phyloP scores from a whole-genome alignment of 2,888 invertebrate genomes.

The Drosophila mayaguana region DNA sequence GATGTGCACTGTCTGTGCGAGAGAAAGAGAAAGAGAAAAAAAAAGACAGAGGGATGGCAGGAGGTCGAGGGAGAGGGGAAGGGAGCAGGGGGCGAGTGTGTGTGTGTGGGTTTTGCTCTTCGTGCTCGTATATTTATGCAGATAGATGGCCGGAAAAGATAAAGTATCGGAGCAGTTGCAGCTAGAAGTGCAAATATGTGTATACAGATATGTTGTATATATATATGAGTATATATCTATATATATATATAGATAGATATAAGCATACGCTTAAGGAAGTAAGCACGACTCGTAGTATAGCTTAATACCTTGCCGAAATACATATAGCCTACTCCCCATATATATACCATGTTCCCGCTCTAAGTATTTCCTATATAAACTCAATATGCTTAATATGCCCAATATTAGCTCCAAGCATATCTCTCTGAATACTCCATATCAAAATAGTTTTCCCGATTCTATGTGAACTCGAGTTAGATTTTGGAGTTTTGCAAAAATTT shows the following conservation, averaged over 20 bases:
- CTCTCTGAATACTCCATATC: too few relatives aligned
- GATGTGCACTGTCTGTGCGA: constrained; percentile 11
- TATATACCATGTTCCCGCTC: too few relatives aligned
- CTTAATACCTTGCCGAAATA: too few relatives aligned
- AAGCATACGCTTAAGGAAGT: not conserved
- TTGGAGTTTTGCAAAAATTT: not conserved
- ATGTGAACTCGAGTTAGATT: not conserved
- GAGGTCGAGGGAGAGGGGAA: not conserved
- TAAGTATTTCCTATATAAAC: too few relatives aligned
- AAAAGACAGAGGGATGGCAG: too few relatives aligned
- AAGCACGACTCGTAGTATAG: constrained; percentile 3
- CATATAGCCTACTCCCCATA: too few relatives aligned
- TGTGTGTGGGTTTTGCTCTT: constrained; percentile 20
- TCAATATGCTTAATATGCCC: too few relatives aligned
- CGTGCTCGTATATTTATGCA: constrained; percentile 72
- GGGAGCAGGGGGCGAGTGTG: constrained; percentile 8
- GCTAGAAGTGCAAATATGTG: constrained; percentile 52
- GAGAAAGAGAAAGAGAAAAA: not conserved
- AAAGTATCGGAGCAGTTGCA: constrained; percentile 62
- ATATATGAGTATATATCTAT: not conserved
- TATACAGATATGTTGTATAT: not conserved
- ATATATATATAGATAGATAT: not conserved
- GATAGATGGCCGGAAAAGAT: constrained; percentile 82
- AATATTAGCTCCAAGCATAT: too few relatives aligned
- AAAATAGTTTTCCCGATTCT: not conserved